phyloP scores from a whole-genome alignment of 1,140 invertebrate species.

The Diplogasteroides magnus region DNA sequence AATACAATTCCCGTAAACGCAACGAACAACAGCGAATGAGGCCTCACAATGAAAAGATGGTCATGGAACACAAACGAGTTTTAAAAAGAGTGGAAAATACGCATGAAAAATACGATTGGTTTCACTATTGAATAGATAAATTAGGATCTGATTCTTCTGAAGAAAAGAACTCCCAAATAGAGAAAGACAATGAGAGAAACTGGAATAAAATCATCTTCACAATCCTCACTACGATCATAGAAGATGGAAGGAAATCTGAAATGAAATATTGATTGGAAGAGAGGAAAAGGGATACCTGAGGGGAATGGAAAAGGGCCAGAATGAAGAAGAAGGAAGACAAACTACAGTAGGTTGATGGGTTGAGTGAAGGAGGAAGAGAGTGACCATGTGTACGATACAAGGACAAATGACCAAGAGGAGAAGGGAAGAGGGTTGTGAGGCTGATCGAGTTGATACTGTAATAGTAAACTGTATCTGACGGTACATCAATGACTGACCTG shows the following conservation, averaged over 20 bases:
- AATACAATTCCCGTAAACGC: no score
- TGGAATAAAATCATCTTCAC: not conserved
- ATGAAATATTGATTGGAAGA: not conserved
- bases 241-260: not conserved
- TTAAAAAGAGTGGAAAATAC: no score
- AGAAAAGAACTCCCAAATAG: not conserved
- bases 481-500: not conserved
- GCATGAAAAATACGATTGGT: no score
- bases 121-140: no score
- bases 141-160: no score
- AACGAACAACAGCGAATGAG: no score
- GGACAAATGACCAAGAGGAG: not conserved
- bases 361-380: not conserved
- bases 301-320: not conserved
- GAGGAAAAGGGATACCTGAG: not conserved
- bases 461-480: not conserved
- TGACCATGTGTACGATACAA: not conserved
- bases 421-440: not conserved
- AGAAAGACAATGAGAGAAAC: not conserved
- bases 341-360: not conserved
- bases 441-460: not conserved
- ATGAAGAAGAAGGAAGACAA: not conserved
- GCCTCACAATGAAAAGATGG: no score
- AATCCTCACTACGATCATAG: not conserved
- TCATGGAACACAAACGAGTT: no score